Evolutionary conservation across 2,113 vertebrate genomes (phyloP), one percentile per base, ranked within the genome.

Genomic region (Prietella phreatophila): DNA sequence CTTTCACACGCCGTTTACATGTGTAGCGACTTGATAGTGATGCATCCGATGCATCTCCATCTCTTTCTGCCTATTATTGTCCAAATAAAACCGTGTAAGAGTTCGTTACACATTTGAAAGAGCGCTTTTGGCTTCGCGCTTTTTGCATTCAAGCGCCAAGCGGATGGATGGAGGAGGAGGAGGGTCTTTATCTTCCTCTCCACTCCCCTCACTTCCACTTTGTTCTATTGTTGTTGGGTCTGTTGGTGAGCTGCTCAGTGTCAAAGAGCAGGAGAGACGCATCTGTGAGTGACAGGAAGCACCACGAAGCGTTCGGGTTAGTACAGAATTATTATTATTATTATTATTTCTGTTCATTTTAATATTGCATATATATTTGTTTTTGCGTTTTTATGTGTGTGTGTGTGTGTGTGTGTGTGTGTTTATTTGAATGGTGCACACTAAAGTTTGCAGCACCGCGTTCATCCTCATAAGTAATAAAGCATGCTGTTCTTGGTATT

Each of bases 141-240:
- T 82, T 67, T 71, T 71, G 63, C 9, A n/a, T 56, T 85, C 22
- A 73, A 71, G 71, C 84, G 22, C 30, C 27, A 53, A 71, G 11
- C 30, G 20, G 53, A n/a, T 15, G 71, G 71, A 92, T 85, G 80
- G 91, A 93, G 92, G 93, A 93, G 91, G 69, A 53, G 85, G 83
- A 86, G 82, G 87, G 86, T 83, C 89, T 82, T 83, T 87, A 83
- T 88, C 88, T 89, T 87, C 47, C 84, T 84, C 83, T 86, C 88
- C 82, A 81, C 91, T 89, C 92, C 82, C 88, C 84, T 81, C 88
- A 85, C 88, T 88, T 90, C 67, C 90, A 92, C 91, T 91, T 92
- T 91, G 92, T 93, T 94, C 90, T 93, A 92, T 94, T 93, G 94
- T 93, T 91, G 91, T 92, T 91, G 91, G 76, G 90, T 91, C 91